Conservation (phyloP, 2,797 vertebrate genomes). For the Enteromius radiatus region DNA sequence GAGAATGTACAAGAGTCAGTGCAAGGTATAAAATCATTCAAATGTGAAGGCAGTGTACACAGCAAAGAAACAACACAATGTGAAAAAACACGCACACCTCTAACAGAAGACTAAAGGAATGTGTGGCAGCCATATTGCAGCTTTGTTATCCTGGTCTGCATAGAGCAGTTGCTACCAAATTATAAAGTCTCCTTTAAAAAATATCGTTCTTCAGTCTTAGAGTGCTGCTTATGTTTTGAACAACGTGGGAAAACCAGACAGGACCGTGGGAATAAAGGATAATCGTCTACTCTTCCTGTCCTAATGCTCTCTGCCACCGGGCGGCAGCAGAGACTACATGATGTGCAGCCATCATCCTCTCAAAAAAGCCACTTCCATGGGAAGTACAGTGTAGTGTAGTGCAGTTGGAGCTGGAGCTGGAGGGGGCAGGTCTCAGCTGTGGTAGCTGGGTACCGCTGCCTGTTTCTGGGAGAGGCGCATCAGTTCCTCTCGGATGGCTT, state of each 20-base stretch:
- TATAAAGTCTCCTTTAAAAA: conserved; percentile 34
- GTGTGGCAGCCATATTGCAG: conserved; percentile 44
- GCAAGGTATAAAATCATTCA: conserved; percentile 41
- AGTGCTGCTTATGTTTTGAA: conserved; percentile 23
- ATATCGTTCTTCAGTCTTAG: conserved; percentile 3
- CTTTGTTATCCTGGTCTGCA: conserved; percentile 50
- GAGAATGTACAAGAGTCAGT: conserved; percentile 41
- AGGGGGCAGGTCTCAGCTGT: conserved; percentile 83
- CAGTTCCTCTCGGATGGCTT: conserved; percentile 97
- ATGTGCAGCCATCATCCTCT: conserved; percentile 34
- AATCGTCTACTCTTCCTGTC: conserved; percentile 42
- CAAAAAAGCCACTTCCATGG: conserved; percentile 76
- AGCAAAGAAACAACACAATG: conserved; percentile 40
- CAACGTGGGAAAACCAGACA: not conserved
- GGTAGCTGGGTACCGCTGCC: conserved; percentile 87
- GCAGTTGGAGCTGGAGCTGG: conserved; percentile 42
- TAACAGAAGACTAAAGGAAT: conserved; percentile 54
- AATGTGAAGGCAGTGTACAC: conserved; percentile 66
- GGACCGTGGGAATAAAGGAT: conserved; percentile 34
- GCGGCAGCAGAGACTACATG: conserved; percentile 29
- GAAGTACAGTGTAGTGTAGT: conserved; percentile 77
- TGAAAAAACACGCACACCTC: conserved; percentile 56
- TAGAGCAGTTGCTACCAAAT: conserved; percentile 43
- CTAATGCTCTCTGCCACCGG: conserved; percentile 39
- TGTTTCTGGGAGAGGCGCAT: conserved; percentile 97